Percentiles rank a stretch among this genome's conserved stretches.
These are phyloP conservation scores for Semaprochilodus insignis DNA, from an alignment of 2,797 vertebrate species.

Conservation along the genomic window DNA sequence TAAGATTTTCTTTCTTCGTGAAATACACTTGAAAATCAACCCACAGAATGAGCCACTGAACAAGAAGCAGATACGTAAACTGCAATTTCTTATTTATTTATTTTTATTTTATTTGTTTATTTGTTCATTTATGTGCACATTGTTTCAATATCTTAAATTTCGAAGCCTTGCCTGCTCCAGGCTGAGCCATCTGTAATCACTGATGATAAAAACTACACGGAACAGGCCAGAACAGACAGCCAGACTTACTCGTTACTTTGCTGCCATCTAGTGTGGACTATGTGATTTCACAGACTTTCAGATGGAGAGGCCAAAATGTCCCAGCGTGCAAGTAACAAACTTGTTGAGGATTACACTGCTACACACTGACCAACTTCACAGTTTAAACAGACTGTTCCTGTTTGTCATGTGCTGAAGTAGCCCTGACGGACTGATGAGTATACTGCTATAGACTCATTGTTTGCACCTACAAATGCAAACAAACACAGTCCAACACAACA, in stretches of 20 bases:
- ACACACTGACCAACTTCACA: background rate
- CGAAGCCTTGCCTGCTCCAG: background rate
- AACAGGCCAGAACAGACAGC: background rate
- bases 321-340: background rate
- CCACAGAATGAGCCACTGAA: background rate
- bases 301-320: no score
- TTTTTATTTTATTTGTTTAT: background rate
- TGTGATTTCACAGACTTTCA: background rate
- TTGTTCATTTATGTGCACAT: background rate
- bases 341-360: background rate
- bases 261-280: constrained; percentile 68
- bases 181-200: background rate
- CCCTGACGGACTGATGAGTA: no score
- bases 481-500: background rate
- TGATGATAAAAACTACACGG: background rate
- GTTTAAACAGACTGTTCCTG: background rate
- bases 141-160: background rate
- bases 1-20: no score
- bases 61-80: background rate
- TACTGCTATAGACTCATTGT: background rate
- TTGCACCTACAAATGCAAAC: background rate
- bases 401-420: background rate
- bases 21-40: background rate
- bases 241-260: constrained; percentile 58
- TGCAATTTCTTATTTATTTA: background rate